phyloP scores from a whole-genome alignment of 1,140 invertebrate genomes.

The Drosophila albomicans region DNA sequence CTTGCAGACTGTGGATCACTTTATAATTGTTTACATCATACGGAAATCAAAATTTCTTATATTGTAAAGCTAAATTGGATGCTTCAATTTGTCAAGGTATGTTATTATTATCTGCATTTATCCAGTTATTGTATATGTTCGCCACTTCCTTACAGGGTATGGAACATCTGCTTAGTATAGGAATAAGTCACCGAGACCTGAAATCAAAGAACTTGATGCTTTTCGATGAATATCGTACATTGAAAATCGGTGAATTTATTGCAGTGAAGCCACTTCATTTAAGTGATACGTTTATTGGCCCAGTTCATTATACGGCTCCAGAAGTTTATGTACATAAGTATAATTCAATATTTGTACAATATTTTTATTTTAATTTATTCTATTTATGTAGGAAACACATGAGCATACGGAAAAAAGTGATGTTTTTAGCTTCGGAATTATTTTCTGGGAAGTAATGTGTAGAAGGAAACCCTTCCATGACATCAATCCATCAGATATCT shows the following conservation, averaged over 20 bases:
- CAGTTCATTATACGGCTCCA: not conserved
- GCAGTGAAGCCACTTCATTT: not conserved
- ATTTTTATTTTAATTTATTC: not conserved
- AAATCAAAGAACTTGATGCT: slow-evolving; percentile 10
- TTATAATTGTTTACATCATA: not conserved
- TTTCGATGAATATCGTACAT: not conserved
- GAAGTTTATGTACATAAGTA: slow-evolving; percentile 7
- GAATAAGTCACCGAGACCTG: not conserved
- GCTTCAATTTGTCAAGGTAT: slow-evolving; percentile 5
- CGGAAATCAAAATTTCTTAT: not conserved
- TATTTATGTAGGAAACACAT: not conserved
- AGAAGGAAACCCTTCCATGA: not conserved
- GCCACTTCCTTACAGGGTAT: not conserved
- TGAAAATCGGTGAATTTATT: slow-evolving; percentile 9
- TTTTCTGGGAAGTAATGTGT: slow-evolving; percentile 13
- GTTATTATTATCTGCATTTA: not conserved
- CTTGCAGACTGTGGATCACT: slow-evolving; percentile 6
- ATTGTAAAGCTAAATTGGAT: not conserved
- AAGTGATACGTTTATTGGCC: not conserved
- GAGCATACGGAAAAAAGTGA: not conserved
- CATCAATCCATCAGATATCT: not conserved
- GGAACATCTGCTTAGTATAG: slow-evolving; percentile 4
- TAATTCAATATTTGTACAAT: not conserved
- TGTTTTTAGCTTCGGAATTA: slow-evolving; percentile 16
- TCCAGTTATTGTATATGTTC: no score